Conservation (phyloP, 2,888 invertebrate genomes). For the Cephus pygmeus region DNA sequence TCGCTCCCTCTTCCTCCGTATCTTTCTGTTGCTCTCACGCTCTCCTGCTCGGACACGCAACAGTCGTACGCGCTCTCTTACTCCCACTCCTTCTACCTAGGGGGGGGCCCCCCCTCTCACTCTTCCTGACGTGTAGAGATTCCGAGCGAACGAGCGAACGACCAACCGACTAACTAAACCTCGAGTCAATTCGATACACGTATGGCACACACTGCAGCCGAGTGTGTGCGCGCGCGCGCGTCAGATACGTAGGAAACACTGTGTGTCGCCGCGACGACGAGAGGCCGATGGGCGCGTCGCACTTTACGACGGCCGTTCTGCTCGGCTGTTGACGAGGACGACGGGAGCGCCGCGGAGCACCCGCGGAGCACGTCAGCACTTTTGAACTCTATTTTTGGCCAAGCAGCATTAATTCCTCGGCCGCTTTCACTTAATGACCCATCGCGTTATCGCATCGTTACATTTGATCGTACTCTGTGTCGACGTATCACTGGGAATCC, state of each 20-base stretch:
- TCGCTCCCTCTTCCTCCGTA: slow-evolving; percentile 12
- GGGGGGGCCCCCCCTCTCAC: no score
- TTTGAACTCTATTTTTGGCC: neutral
- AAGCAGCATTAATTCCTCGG: neutral
- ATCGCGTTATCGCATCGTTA: neutral
- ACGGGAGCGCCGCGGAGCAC: no score
- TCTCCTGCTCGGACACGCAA: slow-evolving; percentile 1
- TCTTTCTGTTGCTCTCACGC: slow-evolving; percentile 19
- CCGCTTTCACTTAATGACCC: no score
- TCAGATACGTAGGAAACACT: neutral
- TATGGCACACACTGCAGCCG: neutral
- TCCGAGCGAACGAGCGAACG: neutral
- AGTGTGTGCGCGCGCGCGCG: neutral
- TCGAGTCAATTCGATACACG: slow-evolving; percentile 9
- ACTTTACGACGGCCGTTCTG: slow-evolving; percentile 1
- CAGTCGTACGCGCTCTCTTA: slow-evolving; percentile 1
- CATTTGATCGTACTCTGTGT: neutral
- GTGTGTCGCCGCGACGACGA: neutral
- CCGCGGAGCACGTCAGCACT: neutral
- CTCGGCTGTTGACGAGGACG: neutral
- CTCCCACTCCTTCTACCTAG: slow-evolving; percentile 1
- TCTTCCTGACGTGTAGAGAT: slow-evolving; percentile 4
- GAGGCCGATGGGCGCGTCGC: slow-evolving; percentile 6
- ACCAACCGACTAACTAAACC: slow-evolving; percentile 3
- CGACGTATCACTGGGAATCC: no score